These are phyloP conservation scores for Lagorchestes hirsutus DNA, from an alignment of 2,797 vertebrate genomes.

Conservation along the genomic window DNA sequence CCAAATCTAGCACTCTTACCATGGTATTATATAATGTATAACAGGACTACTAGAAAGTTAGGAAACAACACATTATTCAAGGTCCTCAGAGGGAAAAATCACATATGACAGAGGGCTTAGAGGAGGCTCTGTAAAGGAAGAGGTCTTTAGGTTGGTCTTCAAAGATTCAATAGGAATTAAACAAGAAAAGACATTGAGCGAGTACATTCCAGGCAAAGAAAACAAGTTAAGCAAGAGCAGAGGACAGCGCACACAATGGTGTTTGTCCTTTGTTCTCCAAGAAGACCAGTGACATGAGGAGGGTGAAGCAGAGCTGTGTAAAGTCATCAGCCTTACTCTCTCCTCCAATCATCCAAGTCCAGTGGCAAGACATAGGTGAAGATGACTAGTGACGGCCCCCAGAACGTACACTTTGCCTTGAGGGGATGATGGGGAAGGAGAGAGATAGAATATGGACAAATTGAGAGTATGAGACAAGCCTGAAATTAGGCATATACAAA, in stretches of 20 bases:
- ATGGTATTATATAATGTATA: neutral
- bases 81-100: neutral
- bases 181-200: neutral
- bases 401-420: neutral
- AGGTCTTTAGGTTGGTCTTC: neutral
- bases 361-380: neutral
- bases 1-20: neutral
- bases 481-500: neutral
- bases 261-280: no score
- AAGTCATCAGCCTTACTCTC: neutral
- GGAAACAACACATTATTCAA: neutral
- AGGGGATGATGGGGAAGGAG: neutral
- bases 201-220: neutral
- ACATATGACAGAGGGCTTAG: neutral
- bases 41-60: neutral
- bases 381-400: neutral
- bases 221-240: neutral
- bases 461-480: neutral
- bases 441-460: neutral
- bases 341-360: neutral
- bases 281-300: neutral
- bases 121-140: neutral
- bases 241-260: neutral
- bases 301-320: neutral
- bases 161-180: neutral